phyloP scores from a whole-genome alignment of 2,113 vertebrate species.

The Prinia subflava region DNA sequence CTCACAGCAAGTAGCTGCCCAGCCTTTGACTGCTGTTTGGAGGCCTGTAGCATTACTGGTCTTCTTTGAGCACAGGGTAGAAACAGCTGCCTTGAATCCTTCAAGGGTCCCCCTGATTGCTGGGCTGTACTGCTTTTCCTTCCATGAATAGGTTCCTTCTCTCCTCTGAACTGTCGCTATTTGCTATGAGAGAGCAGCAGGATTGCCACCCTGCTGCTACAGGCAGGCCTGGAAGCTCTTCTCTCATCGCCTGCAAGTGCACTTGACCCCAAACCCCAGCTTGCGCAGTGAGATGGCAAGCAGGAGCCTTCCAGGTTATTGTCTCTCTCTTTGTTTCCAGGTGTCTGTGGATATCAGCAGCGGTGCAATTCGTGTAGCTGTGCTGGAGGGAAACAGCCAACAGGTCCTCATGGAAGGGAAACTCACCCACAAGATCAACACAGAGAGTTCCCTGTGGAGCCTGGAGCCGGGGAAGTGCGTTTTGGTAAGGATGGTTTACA shows the following conservation, averaged over 20 bases:
- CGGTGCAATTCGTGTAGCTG: constrained; percentile 74
- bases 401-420: constrained; percentile 87
- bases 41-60: background rate
- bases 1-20: background rate
- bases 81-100: background rate
- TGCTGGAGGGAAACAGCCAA: constrained; percentile 76
- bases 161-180: background rate
- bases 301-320: background rate
- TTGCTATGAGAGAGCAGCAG: background rate
- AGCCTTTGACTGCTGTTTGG: background rate
- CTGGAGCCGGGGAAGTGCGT: constrained; percentile 90
- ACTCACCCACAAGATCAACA: constrained; percentile 93
- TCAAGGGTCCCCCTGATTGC: background rate
- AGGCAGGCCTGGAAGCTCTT: background rate
- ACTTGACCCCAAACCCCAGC: background rate
- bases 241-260: background rate
- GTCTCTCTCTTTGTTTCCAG: constrained; percentile 62
- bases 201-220: background rate
- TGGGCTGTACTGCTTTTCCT: background rate
- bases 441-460: constrained; percentile 92
- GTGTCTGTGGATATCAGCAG: constrained; percentile 83
- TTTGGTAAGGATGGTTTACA: constrained; percentile 70
- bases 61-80: background rate
- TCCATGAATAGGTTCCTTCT: background rate
- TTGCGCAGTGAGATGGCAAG: background rate